Base-by-base conservation (phyloP, 2,113 vertebrate genomes). In the Jacana jacana region DNA sequence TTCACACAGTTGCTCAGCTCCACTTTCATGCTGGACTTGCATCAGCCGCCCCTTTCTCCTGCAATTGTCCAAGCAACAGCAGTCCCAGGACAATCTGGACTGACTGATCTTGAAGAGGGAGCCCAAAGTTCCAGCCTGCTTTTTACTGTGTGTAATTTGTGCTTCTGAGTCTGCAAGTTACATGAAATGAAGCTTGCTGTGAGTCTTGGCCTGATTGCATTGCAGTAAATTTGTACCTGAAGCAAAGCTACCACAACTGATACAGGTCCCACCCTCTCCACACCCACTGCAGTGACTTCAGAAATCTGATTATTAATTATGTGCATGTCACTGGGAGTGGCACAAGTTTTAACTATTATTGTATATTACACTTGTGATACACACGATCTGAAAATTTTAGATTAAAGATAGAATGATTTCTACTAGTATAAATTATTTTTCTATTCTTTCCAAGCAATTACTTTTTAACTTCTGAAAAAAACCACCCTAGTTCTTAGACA, bases 161-260 rank as follows among this genome's bases (percentile, higher is more conserved):
- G 49, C 44, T 81, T 83, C 39, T 52, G 68, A 81, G 54, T 30
- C 81, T 77, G 66, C 31, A 33, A 13, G 49, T 52, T 33, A 28
- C 28, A 17, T 18, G 61, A 80, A 81, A 46, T 66, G 20, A 51
- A 78, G 48, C 25, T 83, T 86, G 61, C 66, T 0, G 0, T 54
- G 33, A 84, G 49, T 39, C 48, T 64, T 69, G 39, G 75, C 54
- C 39, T 64, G 81, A 52, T 24, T 65, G 35, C 7, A 0, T 40
- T 69, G 52, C 61, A 91, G 35, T 84, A 40, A 85, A 89, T 76
- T n/a, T 79, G 44, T 46, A 49, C 52, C 30, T 75, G n/a, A 87
- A 87, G 48, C 24, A 37, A 44, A 86, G 35, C 72, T 86, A 52
- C 60, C 30, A 22, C 31, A 23, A 61, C 66, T 86, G 73, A 76